These are phyloP conservation scores for Neostethus bicornis DNA, from an alignment of 2,797 vertebrate genomes.

Conservation along the genomic window DNA sequence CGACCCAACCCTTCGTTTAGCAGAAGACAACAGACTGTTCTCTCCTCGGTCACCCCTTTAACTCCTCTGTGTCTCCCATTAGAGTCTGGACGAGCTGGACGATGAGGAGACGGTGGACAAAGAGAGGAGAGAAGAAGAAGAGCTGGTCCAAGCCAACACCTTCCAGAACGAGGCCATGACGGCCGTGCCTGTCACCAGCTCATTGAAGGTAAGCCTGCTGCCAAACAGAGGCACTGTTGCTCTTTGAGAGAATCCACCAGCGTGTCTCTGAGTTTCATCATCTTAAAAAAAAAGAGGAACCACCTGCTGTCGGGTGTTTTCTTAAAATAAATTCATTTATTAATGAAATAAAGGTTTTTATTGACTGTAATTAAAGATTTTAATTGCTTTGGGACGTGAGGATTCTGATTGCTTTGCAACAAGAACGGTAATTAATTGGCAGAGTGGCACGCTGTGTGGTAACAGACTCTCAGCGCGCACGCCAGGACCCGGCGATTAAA, in stretches of 20 bases:
- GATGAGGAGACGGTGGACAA: conserved; percentile 91
- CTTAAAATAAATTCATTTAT: too few relatives aligned
- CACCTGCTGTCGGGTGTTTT: neutral
- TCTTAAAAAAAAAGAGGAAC: conserved; percentile 19
- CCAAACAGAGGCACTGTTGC: conserved; percentile 75
- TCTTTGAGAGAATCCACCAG: conserved; percentile 48
- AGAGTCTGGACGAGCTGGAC: conserved; percentile 96
- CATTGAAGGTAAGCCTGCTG: conserved; percentile 79
- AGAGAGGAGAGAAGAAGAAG: conserved; percentile 85
- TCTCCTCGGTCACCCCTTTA: too few relatives aligned
- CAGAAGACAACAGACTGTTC: conserved; percentile 3
- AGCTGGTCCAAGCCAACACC: conserved; percentile 92
- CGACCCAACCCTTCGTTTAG: too few relatives aligned
- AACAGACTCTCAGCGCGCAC: too few relatives aligned
- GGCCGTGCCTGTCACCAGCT: conserved; percentile 77
- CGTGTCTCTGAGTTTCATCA: conserved; percentile 54
- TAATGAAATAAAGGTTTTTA: too few relatives aligned
- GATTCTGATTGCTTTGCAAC: too few relatives aligned
- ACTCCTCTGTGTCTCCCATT: conserved; percentile 27
- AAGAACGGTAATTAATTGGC: too few relatives aligned
- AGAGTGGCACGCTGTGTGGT: too few relatives aligned
- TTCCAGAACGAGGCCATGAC: conserved; percentile 90
- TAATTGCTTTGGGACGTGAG: too few relatives aligned
- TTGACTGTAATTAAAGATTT: too few relatives aligned
- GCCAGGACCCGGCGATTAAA: too few relatives aligned